Evolutionary conservation across 2,113 vertebrate species (phyloP).

Genomic region (Corythaixoides concolor): DNA sequence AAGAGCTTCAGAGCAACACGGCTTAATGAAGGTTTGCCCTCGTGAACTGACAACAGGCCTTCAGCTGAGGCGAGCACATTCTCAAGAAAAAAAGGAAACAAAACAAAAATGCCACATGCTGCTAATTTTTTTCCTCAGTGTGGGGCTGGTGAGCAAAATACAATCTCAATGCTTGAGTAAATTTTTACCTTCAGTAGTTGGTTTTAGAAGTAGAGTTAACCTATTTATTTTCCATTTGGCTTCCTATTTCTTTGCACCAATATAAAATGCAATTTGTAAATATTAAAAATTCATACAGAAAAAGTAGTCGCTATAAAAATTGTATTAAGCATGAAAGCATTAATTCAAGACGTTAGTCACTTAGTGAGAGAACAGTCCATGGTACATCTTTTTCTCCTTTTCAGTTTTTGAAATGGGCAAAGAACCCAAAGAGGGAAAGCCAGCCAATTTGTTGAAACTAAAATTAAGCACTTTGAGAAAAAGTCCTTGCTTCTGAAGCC

Average conservation of each 20-base stretch:
- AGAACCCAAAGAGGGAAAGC: neutral
- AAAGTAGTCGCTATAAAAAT: neutral
- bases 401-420: neutral
- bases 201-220: neutral
- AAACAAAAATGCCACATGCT: too few relatives aligned
- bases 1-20: neutral
- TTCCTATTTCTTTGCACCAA: neutral
- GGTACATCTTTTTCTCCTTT: neutral
- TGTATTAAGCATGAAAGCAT: neutral
- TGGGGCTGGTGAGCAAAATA: neutral
- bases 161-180: neutral
- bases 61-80: accelerated
- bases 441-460: neutral
- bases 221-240: neutral
- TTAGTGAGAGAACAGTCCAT: neutral
- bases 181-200: neutral
- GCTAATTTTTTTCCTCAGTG: neutral
- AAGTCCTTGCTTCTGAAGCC: neutral
- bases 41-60: neutral
- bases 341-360: neutral
- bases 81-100: neutral
- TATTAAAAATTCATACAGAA: conserved; percentile 30
- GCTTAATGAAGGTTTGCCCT: neutral
- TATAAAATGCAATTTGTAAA: neutral
- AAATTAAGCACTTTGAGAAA: neutral